Base-by-base conservation (phyloP, 2,888 invertebrate genomes). In the Marasmarcha lunaedactyla region DNA sequence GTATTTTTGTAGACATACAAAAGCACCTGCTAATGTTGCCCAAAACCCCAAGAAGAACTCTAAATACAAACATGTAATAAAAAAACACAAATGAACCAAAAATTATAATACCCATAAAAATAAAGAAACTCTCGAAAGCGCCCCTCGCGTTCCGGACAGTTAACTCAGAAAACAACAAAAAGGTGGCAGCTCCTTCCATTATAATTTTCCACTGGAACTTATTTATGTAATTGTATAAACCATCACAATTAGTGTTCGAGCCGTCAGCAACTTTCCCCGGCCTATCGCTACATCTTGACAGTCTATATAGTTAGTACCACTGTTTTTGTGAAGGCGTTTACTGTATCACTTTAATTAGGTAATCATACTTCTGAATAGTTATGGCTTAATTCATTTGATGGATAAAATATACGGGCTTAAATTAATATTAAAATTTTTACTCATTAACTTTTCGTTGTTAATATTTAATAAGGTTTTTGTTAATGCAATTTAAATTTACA, bases 181-280 rank as follows among this genome's bases (percentile, higher is more conserved):
- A 39, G 46, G 36, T 39, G 46, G 49, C 48, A 47, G 47, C 49
- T 49, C 52, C 48, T 51, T 47, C 48, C 49, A 50, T 53, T 51
- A 56, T 57, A 52, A 59, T 56, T 57, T 57, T 49, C 44, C 48
- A 49, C 48, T 43, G 52, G 47, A 45, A 52, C 46, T 52, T 57
- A 59, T 62, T 57, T 46, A 20, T 51, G 52, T 62, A 66, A 65
- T 63, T 63, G 54, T 52, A 46, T 44, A 55, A 54, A 57, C 60
- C 53, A 59, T 62, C 57, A 60, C 59, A 63, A 65, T 65, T 63
- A 63, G 56, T 62, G 46, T 53, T 50, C 54, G 57, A 49, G 43
- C 56, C 50, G 52, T 44, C 50, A 52, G 52, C 42, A 45, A 40
- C 38, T 39, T 12, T 20, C 14, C 14, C 33, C 33, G 39, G n/a